These are phyloP conservation scores for Gambusia yucatana DNA, from an alignment of 2,797 vertebrate species.

Conservation along the genomic window DNA sequence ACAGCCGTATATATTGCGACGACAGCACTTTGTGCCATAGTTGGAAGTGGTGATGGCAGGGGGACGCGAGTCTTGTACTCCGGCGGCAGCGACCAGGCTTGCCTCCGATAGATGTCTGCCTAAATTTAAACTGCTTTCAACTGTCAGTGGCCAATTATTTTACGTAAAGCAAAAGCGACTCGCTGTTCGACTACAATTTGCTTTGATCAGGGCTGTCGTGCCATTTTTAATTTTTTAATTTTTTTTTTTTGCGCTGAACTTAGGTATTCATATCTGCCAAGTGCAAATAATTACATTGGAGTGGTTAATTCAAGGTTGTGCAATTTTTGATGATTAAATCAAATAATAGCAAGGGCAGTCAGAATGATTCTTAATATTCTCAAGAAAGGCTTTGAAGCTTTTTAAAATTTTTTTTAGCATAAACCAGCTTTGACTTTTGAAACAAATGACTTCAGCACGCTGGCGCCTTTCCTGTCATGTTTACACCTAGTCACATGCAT, in stretches of 20 bases:
- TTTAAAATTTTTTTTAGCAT: background rate
- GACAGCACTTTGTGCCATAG: constrained; percentile 44
- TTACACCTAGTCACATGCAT: constrained; percentile 35
- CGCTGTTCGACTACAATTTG: constrained; percentile 38
- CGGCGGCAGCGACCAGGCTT: constrained; percentile 13
- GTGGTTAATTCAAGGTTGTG: constrained; percentile 36
- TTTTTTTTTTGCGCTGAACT: constrained; percentile 38
- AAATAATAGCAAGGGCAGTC: constrained; percentile 37
- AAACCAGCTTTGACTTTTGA: constrained; percentile 12
- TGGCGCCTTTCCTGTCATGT: constrained; percentile 22
- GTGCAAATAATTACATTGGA: constrained; percentile 51
- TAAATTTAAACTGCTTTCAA: constrained; percentile 39
- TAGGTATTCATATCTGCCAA: constrained; percentile 38
- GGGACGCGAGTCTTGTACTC: constrained; percentile 10
- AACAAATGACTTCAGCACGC: constrained; percentile 30
- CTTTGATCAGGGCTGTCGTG: constrained; percentile 33
- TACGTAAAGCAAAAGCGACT: constrained; percentile 51
- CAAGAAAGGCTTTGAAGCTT: constrained; percentile 27
- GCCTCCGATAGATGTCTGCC: constrained; percentile 20
- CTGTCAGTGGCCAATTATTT: constrained; percentile 53
- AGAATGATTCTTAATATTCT: constrained; percentile 23
- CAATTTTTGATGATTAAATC: constrained; percentile 53
- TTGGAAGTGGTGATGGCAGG: background rate
- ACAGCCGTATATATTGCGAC: constrained; percentile 57
- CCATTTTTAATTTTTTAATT: background rate